These are phyloP conservation scores for Potamarius usumacintae DNA, from an alignment of 2,113 vertebrate species.

Conservation along the genomic window DNA sequence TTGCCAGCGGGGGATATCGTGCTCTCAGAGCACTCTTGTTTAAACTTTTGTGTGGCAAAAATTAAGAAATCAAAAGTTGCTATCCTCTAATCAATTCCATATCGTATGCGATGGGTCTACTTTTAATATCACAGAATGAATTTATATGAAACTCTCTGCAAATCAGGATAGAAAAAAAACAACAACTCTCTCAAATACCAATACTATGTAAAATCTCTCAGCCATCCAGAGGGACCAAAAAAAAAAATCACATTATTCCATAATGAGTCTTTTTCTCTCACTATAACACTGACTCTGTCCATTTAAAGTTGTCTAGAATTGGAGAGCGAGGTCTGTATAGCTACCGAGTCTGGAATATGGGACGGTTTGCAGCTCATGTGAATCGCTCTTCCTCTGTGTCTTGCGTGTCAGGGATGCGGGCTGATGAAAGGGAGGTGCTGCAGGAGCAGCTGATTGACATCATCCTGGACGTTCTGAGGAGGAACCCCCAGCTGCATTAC, in stretches of 20 bases:
- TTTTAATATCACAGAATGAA: background rate
- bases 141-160: background rate
- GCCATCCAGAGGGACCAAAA: background rate
- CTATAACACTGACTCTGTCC: background rate
- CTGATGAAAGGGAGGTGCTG: constrained; percentile 70
- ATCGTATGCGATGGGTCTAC: background rate
- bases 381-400: background rate
- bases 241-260: background rate
- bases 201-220: background rate
- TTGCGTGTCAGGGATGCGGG: constrained; percentile 75
- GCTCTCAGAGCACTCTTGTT: too few relatives aligned
- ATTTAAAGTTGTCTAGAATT: background rate
- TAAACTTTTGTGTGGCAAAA: too few relatives aligned
- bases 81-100: background rate
- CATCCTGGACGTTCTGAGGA: constrained; percentile 74
- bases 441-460: constrained; percentile 79
- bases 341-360: background rate
- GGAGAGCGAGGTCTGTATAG: background rate
- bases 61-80: too few relatives aligned
- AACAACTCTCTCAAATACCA: background rate
- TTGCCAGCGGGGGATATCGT: too few relatives aligned
- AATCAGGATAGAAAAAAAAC: background rate
- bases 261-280: background rate
- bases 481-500: constrained; percentile 79
- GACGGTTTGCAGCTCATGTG: background rate